A percentile compares a stretch with the other conserved stretches of the same genome.
Conservation (phyloP, 2,797 vertebrate species). For the Tragelaphus eurycerus region DNA sequence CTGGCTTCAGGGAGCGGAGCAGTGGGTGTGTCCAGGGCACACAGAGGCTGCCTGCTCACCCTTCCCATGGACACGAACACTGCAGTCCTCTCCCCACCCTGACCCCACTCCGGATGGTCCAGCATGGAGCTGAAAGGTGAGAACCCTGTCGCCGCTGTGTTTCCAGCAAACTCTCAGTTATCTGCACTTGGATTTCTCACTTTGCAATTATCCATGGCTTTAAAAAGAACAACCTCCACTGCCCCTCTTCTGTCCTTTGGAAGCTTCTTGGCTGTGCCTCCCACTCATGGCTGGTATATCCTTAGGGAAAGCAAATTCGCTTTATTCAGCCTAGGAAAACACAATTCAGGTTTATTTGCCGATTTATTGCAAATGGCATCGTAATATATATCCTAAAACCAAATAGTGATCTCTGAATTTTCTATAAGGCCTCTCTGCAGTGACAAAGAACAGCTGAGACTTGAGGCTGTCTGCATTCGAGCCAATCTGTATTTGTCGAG, state of each 20-base stretch:
- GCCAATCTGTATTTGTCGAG: neutral
- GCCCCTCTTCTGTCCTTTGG: neutral
- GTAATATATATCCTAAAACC: neutral
- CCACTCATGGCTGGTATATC: neutral
- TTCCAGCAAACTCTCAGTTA: neutral
- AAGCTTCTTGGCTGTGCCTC: conserved; percentile 10
- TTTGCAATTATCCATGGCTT: neutral
- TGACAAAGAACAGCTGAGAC: neutral
- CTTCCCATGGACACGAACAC: rapidly evolving
- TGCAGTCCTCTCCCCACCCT: neutral
- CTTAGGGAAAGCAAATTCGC: neutral
- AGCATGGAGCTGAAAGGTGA: rapidly evolving
- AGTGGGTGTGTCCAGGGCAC: neutral
- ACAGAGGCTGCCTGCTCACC: rapidly evolving
- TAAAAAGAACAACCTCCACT: neutral
- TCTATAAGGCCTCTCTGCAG: neutral
- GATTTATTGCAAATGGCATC: neutral
- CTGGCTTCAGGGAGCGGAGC: neutral
- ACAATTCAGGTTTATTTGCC: conserved; percentile 29
- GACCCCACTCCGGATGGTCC: rapidly evolving
- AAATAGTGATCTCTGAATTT: conserved; percentile 16
- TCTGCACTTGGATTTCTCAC: neutral
- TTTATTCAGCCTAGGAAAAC: conserved; percentile 47
- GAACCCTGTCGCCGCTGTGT: neutral
- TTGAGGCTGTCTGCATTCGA: neutral